Conservation (phyloP, 2,113 vertebrate species). For the Corythornis cristatus region DNA sequence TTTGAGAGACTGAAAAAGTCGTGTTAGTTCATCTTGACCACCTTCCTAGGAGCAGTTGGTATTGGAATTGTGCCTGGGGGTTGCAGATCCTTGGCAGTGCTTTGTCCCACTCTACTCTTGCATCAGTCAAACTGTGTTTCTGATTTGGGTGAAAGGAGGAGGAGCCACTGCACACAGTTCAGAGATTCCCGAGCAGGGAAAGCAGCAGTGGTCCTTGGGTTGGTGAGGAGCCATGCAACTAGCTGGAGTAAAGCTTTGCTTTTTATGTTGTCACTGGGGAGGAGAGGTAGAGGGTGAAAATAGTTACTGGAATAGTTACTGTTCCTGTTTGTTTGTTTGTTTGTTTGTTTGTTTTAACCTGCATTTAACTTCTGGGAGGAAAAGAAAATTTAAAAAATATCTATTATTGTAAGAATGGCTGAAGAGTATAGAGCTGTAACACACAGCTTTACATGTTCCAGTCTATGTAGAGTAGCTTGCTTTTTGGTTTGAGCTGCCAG, state of each 20-base stretch:
- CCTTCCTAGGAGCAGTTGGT: neutral
- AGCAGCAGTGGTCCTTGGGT: neutral
- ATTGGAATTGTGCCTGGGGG: slow-evolving; percentile 15
- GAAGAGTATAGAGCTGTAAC: neutral
- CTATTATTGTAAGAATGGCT: neutral
- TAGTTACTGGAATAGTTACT: neutral
- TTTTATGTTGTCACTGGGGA: neutral
- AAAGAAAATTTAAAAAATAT: neutral
- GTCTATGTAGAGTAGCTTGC: neutral
- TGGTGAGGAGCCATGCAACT: neutral
- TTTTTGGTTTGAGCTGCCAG: slow-evolving; percentile 16
- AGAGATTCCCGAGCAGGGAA: neutral
- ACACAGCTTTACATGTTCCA: too few species aligned
- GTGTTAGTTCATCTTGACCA: neutral
- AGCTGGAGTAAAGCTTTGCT: neutral
- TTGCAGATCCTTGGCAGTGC: neutral
- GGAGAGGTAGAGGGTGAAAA: neutral
- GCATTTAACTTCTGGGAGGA: neutral
- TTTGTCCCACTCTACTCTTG: rapidly evolving
- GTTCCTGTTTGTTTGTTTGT: neutral
- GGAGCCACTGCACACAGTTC: neutral
- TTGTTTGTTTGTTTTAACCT: neutral
- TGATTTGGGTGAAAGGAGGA: neutral
- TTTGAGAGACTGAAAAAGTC: neutral
- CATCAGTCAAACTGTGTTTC: neutral